Evolutionary conservation across 2,113 vertebrate genomes (phyloP), one percentile per base, ranked within the genome.

Genomic region (Danionella cerebrum): DNA sequence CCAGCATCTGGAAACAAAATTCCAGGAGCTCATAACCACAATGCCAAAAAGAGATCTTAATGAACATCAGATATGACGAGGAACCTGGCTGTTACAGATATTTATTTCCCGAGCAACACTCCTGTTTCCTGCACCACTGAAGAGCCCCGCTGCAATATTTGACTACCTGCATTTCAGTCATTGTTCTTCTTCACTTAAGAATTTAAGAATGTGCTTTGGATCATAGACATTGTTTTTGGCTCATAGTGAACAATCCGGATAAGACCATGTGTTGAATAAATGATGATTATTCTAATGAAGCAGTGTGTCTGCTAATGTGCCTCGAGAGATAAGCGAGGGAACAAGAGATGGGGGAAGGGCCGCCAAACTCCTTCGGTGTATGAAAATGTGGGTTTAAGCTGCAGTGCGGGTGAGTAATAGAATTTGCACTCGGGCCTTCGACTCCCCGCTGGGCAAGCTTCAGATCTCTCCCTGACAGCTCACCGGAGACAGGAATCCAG

Each of bases 311-410:
- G 70, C 74, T 83, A 81, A 84, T 82, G 76, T 72, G 76, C 76
- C 79, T 19, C 16, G 59, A 74, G 78, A 78, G 72, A 71, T 5
- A 42, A 47, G 62, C 33, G 18, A 41, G 41, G 33, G 22, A 67
- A 57, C 31, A 50, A 39, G 29, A 42, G 33, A 69, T n/a, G 58
- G 67, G 11, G 54, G 55, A 6, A 10, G 59, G 60, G 35, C 8
- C 52, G 51, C 38, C 48, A 75, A 35, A 36, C 66, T 60, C 52
- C 48, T 57, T 62, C 64, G 55, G 76, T 75, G 78, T 71, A 83
- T 64, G 70, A 85, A 83, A 76, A 85, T 82, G 69, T 80, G 73
- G 71, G 70, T 76, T 80, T 80, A 85, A 86, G 81, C 75, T 68
- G 75, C 73, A 6, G 72, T 75, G 76, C 47, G 71, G 80, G 80